Base-by-base conservation (phyloP, 2,113 vertebrate genomes). In the Nicator chloris region DNA sequence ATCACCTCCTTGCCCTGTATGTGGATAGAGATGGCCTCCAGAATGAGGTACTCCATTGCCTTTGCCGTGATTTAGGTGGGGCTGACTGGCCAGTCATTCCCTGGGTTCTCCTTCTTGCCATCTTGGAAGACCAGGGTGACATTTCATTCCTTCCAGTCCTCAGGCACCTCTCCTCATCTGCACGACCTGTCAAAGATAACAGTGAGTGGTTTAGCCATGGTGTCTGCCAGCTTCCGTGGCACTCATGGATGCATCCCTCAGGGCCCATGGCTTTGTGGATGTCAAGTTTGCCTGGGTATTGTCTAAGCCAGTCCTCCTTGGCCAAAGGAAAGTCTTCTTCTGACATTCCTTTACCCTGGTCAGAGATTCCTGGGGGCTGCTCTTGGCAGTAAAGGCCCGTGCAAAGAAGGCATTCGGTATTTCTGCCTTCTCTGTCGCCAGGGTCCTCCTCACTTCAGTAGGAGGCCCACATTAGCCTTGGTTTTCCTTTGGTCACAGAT, bases 321-420 rank as follows among this genome's bases (percentile, higher is more conserved):
- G n/a, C 37, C 15, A 37, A 44, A 49, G 11, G 17, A 27, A 50
- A 7, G 22, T 33, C 8, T 88, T 64, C 42, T 57, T 81, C 26
- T 57, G 30, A 8, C 44, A 8, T 59, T 37, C 7, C 19, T 59
- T 66, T 33, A 8, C 37, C 51, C 27, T 56, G 15, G 15, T 59
- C 51, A 51, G 27, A 50, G 57, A 5, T 73, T 37, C 10, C 31
- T 64, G 39, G 15, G 17, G 33, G 18, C 37, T 66, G 37, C 44
- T 51, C 23, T 59, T 65, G 51, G 28, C 10, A 9, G 37, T n/a
- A 60, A 65, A 81, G 51, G 44, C 17, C 27, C 4, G 0, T 28
- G 28, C 33, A 44, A 37, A 44, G 31, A 33, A 33, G 8, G 13
- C 0, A 0, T 39, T 45, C 0, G 0, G 33, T 88, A 51, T 59